Base-by-base conservation (phyloP, 2,888 invertebrate genomes). In the Malachius bipustulatus region DNA sequence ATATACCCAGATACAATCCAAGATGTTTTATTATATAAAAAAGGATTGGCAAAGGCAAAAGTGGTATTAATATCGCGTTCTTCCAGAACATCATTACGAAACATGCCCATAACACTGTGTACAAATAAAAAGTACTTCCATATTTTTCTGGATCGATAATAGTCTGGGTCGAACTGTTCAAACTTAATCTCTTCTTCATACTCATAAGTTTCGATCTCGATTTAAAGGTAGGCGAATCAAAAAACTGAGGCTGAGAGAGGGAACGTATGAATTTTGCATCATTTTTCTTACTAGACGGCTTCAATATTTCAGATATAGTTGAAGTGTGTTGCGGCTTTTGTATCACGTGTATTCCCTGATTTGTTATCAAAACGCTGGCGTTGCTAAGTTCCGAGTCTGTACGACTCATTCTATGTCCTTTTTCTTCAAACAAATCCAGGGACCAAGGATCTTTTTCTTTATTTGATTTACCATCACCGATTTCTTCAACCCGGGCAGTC, bases 71-170 rank as follows among this genome's bases (percentile, higher is more conserved):
- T 82, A 89, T 87, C 34, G 82, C 72, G 52, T 90, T 79, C 49
- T 83, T 82, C 80, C 89, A 91, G 10, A 91, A 68, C 16, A 89
- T 69, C 65, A 90, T 87, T 34, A 82, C 73, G 4, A 80, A 64
- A 49, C 90, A 88, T 2, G 81, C 82, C 67, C 87, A 89, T 46
- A 89, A 68, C 8, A 90, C 62, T 3, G 77, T 70, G 51, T 81
- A 84, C 50, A 87, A 76, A 52, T 82, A 87, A 26, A 74, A 65
- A 10, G 75, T 75, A 43, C 80, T 79, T 44, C 73, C 74, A 39
- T 74, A 70, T 38, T 60, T 60, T 24, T 56, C 57, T 35, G 69
- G 64, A 15, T 62, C 57, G 2, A 49, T 46, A 26, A 44, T 36
- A 37, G 39, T 47, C 24, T 40, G 39, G 38, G 41, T 42, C 13